Conservation (phyloP, 1,140 invertebrate species). For the Nebria ingens region DNA sequence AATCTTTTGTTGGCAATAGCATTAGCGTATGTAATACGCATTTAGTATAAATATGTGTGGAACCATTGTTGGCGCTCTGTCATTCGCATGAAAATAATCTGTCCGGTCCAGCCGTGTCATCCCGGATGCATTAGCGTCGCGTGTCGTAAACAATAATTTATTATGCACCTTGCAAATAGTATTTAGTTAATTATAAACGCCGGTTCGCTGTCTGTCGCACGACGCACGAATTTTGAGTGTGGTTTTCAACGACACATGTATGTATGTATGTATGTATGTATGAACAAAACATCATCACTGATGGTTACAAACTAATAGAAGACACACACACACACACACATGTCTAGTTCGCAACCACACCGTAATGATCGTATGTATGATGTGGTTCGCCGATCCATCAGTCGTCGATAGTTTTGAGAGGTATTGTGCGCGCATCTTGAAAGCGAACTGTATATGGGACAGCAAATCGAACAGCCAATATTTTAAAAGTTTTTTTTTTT, state of each 20-base stretch:
- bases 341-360: slow-evolving; percentile 25
- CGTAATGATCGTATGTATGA: too few relatives aligned
- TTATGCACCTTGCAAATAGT: slow-evolving; percentile 18
- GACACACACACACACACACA: slow-evolving; percentile 23
- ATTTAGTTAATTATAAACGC: slow-evolving; percentile 16
- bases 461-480: slow-evolving; percentile 27
- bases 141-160: slow-evolving; percentile 20
- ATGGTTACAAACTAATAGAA: neutral
- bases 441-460: slow-evolving; percentile 19
- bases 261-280: neutral
- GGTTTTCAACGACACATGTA: neutral
- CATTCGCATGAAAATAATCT: slow-evolving; percentile 18
- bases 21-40: too few relatives aligned
- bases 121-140: slow-evolving; percentile 11
- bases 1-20: too few relatives aligned
- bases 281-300: neutral
- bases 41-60: too few relatives aligned
- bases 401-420: slow-evolving; percentile 18
- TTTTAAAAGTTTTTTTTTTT: slow-evolving; percentile 30
- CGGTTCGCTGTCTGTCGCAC: neutral
- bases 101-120: slow-evolving; percentile 13
- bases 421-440: slow-evolving; percentile 15
- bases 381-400: slow-evolving; percentile 33
- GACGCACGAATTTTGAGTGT: neutral
- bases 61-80: slow-evolving; percentile 15